Conservation (phyloP, 2,888 invertebrate species). For the Epinotia nisella region DNA sequence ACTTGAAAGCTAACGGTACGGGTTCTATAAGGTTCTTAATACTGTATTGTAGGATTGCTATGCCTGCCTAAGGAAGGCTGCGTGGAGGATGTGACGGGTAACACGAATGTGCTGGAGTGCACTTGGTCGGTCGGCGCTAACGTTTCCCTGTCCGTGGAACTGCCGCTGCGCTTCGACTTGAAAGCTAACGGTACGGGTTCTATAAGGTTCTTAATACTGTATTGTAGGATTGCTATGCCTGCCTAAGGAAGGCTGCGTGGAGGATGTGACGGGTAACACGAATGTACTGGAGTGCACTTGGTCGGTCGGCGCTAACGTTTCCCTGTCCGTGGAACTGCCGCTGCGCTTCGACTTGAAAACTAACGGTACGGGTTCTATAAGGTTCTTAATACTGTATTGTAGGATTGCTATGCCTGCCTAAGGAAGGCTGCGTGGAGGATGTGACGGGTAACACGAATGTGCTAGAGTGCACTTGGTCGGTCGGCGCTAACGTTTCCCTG, state of each 20-base stretch:
- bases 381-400: background rate
- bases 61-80: slow-evolving; percentile 62
- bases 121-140: slow-evolving; percentile 63
- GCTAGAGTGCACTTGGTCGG: slow-evolving; percentile 58
- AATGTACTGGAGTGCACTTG: slow-evolving; percentile 55
- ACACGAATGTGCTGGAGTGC: slow-evolving; percentile 52
- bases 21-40: too few relatives aligned
- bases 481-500: slow-evolving; percentile 63
- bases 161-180: slow-evolving; percentile 65
- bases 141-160: slow-evolving; percentile 57
- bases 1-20: slow-evolving; percentile 64
- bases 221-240: slow-evolving; percentile 58
- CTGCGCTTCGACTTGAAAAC: slow-evolving; percentile 60
- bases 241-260: slow-evolving; percentile 58
- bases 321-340: slow-evolving; percentile 59
- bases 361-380: slow-evolving; percentile 57
- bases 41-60: slow-evolving; percentile 54
- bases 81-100: slow-evolving; percentile 32
- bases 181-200: slow-evolving; percentile 56
- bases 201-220: background rate
- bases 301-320: slow-evolving; percentile 63
- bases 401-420: slow-evolving; percentile 59
- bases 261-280: slow-evolving; percentile 32
- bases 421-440: slow-evolving; percentile 58
- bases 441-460: slow-evolving; percentile 37